phyloP scores from a whole-genome alignment of 64 coral and sea anemone genomes.

The Montipora cactus region DNA sequence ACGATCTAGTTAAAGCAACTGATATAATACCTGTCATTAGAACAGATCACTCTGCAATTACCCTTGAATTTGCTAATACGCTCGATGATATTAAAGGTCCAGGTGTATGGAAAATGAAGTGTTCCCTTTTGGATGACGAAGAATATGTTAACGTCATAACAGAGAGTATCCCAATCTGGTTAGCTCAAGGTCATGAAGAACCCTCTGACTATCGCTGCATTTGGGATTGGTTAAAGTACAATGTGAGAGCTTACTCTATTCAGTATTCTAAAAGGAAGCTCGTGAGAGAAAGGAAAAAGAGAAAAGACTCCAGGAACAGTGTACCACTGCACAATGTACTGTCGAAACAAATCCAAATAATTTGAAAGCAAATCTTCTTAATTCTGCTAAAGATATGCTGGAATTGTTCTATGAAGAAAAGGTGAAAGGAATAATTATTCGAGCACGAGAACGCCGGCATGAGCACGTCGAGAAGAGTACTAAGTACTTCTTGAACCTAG shows the following conservation, averaged over 20 bases:
- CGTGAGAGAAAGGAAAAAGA: slow-evolving; percentile 8
- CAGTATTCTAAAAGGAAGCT: slow-evolving; percentile 34
- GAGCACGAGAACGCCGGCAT: slow-evolving; percentile 36
- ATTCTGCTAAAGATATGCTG: slow-evolving; percentile 30
- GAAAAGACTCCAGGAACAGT: slow-evolving; percentile 3
- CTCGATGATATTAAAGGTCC: no score
- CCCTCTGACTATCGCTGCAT: slow-evolving; percentile 5
- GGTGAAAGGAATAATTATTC: slow-evolving; percentile 56
- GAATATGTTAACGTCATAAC: no score
- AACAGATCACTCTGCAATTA: neutral
- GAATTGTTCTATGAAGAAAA: slow-evolving; percentile 57
- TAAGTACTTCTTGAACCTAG: no score
- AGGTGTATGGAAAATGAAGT: slow-evolving; percentile 20
- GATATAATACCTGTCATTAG: slow-evolving; percentile 60
- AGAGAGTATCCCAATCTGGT: no score
- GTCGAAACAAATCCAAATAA: neutral
- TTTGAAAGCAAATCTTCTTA: neutral
- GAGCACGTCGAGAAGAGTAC: slow-evolving; percentile 29
- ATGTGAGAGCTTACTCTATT: slow-evolving; percentile 34
- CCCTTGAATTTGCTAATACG: no score
- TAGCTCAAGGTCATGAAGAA: neutral
- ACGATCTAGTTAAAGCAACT: slow-evolving; percentile 15
- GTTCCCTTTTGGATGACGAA: neutral
- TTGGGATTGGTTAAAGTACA: slow-evolving; percentile 67
- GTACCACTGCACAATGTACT: slow-evolving; percentile 18